Evolutionary conservation across 2,797 vertebrate species (phyloP).

Genomic region (Acipenser oxyrinchus): DNA sequence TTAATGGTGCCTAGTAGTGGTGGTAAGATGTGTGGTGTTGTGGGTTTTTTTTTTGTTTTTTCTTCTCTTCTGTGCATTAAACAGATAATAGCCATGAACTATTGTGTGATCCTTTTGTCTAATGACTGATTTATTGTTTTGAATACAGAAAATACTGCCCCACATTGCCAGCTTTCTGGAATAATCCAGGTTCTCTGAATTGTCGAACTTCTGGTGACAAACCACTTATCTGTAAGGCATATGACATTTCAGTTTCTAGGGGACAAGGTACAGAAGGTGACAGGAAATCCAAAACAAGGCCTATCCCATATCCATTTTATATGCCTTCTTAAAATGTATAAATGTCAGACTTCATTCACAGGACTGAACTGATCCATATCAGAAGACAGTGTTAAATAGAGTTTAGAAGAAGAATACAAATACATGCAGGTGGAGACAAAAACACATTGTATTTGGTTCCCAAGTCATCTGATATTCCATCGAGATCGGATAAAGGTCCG

Average conservation of each 20-base stretch:
- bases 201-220: no score
- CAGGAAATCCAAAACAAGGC: conserved; percentile 25
- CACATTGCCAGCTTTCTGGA: not conserved
- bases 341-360: conserved; percentile 16
- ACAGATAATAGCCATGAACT: conserved; percentile 62
- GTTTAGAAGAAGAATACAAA: conserved; percentile 26
- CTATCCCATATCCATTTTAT: not conserved
- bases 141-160: conserved; percentile 49
- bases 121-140: conserved; percentile 42
- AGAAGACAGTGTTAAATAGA: not conserved
- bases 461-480: conserved; percentile 28
- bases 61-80: conserved; percentile 73
- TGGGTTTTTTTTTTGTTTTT: conserved; percentile 23
- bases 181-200: no score
- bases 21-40: conserved; percentile 41
- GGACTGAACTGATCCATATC: conserved; percentile 14
- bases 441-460: conserved; percentile 21
- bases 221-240: no score
- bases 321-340: conserved; percentile 16
- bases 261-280: no score
- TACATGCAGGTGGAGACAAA: conserved; percentile 47
- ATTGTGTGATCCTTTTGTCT: conserved; percentile 52
- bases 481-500: conserved; percentile 27
- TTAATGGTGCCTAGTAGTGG: conserved; percentile 89
- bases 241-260: no score